phyloP scores from a whole-genome alignment of 2,888 invertebrate genomes.

The Diabrotica balteata region DNA sequence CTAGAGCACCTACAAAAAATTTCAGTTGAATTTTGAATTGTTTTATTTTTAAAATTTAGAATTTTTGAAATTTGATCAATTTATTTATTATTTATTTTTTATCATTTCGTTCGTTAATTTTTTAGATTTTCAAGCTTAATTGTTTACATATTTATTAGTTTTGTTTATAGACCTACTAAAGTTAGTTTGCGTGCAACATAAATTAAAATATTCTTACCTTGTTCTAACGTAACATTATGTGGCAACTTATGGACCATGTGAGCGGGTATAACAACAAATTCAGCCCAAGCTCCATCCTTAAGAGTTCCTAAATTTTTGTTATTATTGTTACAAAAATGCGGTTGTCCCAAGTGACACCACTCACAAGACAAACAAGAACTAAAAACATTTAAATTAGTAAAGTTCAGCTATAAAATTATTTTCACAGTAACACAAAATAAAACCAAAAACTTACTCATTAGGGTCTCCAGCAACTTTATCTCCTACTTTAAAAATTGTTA shows the following conservation, averaged over 20 bases:
- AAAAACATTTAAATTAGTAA: conserved; percentile 31
- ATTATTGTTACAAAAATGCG: conserved; percentile 67
- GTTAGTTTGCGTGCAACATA: too few relatives aligned
- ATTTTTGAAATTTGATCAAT: too few relatives aligned
- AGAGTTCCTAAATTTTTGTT: conserved; percentile 72
- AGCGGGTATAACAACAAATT: conserved; percentile 68
- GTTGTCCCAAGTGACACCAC: conserved; percentile 68
- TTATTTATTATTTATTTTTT: too few relatives aligned
- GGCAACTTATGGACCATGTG: conserved; percentile 68
- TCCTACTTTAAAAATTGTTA: conserved; percentile 66
- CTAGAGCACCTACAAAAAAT: conserved; percentile 64
- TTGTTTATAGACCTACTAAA: too few relatives aligned
- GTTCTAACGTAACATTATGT: conserved; percentile 64
- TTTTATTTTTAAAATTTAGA: neutral
- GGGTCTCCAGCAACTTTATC: conserved; percentile 75
- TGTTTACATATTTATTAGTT: too few relatives aligned
- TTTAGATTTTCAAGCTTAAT: too few relatives aligned
- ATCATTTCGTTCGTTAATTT: too few relatives aligned
- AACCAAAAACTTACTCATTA: conserved; percentile 62
- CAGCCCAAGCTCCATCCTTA: conserved; percentile 74
- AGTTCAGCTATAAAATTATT: too few relatives aligned
- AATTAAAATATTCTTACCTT: conserved; percentile 59
- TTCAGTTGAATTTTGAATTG: neutral
- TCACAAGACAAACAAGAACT: conserved; percentile 70
- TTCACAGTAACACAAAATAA: too few relatives aligned